A percentile compares a stretch with the other conserved stretches of the same genome.
phyloP scores from a whole-genome alignment of 1,140 invertebrate species.

The Archegozetes longisetosus region DNA sequence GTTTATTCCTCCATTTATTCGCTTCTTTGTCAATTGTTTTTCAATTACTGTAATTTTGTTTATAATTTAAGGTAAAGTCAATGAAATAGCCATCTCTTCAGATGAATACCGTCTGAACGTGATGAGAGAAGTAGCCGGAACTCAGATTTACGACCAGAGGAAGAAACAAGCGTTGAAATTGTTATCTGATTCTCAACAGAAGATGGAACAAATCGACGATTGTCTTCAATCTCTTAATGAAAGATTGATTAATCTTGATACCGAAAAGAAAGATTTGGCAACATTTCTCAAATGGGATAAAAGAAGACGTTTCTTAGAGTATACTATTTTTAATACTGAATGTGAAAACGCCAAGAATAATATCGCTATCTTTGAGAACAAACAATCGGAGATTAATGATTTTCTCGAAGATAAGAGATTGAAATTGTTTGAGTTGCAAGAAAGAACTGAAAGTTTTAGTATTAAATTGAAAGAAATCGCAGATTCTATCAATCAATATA shows the following conservation, averaged over 20 bases:
- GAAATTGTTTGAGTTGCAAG: conserved; percentile 68
- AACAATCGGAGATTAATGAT: conserved; percentile 69
- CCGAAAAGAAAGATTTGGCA: conserved; percentile 97
- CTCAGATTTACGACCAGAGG: conserved; percentile 89
- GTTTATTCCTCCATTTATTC: too few species aligned
- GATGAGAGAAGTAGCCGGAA: conserved; percentile 86
- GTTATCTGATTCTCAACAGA: conserved; percentile 87
- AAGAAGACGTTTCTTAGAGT: conserved; percentile 80
- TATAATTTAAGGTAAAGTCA: conserved; percentile 65
- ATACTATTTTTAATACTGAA: conserved; percentile 94
- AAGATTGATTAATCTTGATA: conserved; percentile 79
- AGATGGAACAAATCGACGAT: conserved; percentile 92
- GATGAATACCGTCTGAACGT: conserved; percentile 91
- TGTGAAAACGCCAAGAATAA: conserved; percentile 84
- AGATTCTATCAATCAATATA: conserved; percentile 59
- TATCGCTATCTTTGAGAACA: conserved; percentile 74
- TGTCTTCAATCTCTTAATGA: conserved; percentile 95
- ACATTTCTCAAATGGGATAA: conserved; percentile 99
- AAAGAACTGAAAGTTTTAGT: conserved; percentile 55
- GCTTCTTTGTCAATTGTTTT: conserved; percentile 8
- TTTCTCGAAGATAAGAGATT: conserved; percentile 70
- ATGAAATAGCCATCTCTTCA: conserved; percentile 97
- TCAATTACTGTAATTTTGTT: not conserved
- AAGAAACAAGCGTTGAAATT: conserved; percentile 88
- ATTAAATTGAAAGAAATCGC: conserved; percentile 37